These are phyloP conservation scores for Cecidostiba fungosa DNA, from an alignment of 2,888 invertebrate species.

Conservation along the genomic window DNA sequence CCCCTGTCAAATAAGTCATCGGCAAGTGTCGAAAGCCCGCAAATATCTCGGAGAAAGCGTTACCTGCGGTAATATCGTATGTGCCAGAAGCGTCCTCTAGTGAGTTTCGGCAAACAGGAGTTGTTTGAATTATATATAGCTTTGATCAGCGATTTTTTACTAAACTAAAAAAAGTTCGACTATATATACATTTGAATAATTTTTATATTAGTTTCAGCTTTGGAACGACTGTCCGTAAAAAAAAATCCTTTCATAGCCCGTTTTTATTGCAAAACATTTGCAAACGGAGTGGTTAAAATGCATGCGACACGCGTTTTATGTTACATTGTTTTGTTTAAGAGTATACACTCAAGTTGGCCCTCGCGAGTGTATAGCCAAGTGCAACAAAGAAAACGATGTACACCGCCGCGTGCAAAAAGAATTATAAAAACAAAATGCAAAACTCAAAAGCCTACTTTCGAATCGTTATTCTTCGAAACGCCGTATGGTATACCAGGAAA, in stretches of 20 bases:
- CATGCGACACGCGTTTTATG: background rate
- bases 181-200: background rate
- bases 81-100: background rate
- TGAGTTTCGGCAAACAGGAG: background rate
- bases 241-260: background rate
- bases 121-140: background rate
- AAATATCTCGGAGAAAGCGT: slow-evolving; percentile 40
- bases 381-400: background rate
- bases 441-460: background rate
- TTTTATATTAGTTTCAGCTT: background rate
- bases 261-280: background rate
- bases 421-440: background rate
- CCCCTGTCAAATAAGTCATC: slow-evolving; percentile 29
- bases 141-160: background rate
- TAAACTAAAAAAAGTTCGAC: background rate
- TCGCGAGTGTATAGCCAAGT: background rate
- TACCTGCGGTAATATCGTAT: background rate
- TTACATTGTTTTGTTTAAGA: slow-evolving; percentile 16
- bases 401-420: background rate
- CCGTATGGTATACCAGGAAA: background rate
- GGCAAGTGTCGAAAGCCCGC: slow-evolving; percentile 11
- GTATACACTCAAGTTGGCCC: background rate
- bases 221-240: background rate
- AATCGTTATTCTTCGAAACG: background rate
- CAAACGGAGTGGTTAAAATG: background rate